Evolutionary conservation across 2,797 vertebrate genomes (phyloP).

Genomic region (Oophaga sylvatica): DNA sequence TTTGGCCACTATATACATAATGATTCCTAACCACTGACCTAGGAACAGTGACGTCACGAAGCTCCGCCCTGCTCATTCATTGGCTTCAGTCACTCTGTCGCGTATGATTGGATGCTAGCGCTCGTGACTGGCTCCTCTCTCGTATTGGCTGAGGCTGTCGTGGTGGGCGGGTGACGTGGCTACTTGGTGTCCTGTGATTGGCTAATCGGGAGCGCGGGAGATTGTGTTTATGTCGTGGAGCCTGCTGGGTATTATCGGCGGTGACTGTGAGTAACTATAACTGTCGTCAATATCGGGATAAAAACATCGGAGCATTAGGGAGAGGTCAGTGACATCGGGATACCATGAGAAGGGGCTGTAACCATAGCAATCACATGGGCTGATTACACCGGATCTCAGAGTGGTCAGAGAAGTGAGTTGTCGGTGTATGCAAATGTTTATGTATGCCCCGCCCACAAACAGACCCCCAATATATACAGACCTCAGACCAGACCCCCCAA

Average conservation of each 20-base stretch:
- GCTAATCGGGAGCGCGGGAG: conserved; percentile 32
- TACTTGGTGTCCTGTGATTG: not conserved
- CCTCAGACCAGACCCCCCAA: too few species aligned
- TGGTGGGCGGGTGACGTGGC: not conserved
- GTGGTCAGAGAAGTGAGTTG: too few species aligned
- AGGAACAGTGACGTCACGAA: conserved; percentile 3
- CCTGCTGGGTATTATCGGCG: not conserved
- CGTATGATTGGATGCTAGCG: not conserved
- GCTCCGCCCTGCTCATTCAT: not conserved
- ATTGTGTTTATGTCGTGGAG: conserved; percentile 15
- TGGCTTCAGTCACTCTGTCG: not conserved
- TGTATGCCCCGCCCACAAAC: too few species aligned
- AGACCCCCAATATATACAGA: too few species aligned
- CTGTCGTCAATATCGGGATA: not conserved
- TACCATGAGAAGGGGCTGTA: not conserved
- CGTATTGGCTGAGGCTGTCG: not conserved
- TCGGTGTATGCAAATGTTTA: too few species aligned
- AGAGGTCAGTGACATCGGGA: not conserved
- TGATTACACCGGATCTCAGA: too few species aligned
- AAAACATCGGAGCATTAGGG: not conserved
- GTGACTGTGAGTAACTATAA: too few species aligned
- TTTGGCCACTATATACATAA: not conserved
- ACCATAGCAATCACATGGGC: not conserved
- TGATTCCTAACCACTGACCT: not conserved
- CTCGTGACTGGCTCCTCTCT: too few species aligned